Evolutionary conservation across 2,888 invertebrate species (phyloP), one percentile per base, ranked within the genome.

Genomic region (Cataglyphis albicans): DNA sequence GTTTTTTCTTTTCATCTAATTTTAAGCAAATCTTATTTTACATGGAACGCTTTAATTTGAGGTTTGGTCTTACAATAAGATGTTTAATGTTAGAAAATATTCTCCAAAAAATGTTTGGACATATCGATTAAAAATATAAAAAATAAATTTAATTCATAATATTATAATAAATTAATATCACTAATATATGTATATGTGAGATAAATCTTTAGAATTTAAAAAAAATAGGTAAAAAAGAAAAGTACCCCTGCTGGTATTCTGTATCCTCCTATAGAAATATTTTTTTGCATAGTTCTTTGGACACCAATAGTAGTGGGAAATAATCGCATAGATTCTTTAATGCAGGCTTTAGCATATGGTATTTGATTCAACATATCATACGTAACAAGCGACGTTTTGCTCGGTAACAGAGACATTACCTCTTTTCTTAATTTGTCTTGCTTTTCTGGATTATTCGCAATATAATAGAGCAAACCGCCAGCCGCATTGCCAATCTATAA

Each of bases 241-340:
- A 95, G 94, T 95, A 96, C 96, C 59, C 95, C 95, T 93, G 95
- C 95, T 0, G 97, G 97, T 91, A 97, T 95, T 81, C 93, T 93
- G 91, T 97, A 97, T 12, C 96, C 97, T 21, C 95, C 95, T 0
- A 97, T 91, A 18, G 96, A 95, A 5, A 96, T 95, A 84, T 97
- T 96, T 57, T 95, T 95, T 0, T 93, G 93, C 67, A 96, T 95
- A 78, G 93, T 93, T 82, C 97, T 95, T 18, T 96, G 89, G 85
- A 96, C 96, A 0, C 96, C 97, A 25, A 95, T 93, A 0, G 95
- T 95, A 0, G 96, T 95, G 0, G 97, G 96, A 90, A 95, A 95
- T 18, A 96, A 85, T 89, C 97, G 95, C 83, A 97, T 92, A 0
- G 96, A 95, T 93, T 98, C 98, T 91, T 97, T 97, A 52, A 98